Conservation (phyloP, 2,113 vertebrate species). For the Plotosus lineatus region DNA sequence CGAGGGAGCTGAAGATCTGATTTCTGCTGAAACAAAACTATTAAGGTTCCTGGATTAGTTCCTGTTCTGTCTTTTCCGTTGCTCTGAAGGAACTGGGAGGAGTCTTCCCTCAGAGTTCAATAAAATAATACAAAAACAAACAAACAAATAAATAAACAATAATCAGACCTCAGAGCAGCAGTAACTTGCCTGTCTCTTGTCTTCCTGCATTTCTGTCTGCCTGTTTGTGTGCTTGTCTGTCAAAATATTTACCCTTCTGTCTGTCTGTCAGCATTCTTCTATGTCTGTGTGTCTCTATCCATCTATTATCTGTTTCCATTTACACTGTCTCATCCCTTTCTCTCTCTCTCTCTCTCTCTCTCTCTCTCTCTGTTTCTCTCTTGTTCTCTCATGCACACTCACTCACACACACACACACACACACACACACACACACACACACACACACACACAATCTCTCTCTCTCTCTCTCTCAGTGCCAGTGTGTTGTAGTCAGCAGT, state of each 20-base stretch:
- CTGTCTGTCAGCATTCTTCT: neutral
- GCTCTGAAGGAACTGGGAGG: neutral
- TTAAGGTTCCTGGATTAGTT: neutral
- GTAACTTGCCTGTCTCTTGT: too few relatives aligned
- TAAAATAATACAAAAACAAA: neutral
- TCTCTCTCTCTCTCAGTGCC: slow-evolving; percentile 35
- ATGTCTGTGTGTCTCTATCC: neutral
- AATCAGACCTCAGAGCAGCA: neutral
- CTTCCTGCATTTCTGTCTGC: too few relatives aligned
- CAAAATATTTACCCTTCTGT: neutral
- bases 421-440: too few relatives aligned
- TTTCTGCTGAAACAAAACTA: neutral
- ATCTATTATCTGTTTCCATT: neutral
- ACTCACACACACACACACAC: too few relatives aligned
- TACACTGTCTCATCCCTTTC: neutral
- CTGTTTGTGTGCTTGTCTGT: neutral
- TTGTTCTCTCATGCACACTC: neutral
- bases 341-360: neutral
- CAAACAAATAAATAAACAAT: too few relatives aligned
- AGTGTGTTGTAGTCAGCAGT: neutral
- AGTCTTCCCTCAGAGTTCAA: neutral
- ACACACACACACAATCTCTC: too few relatives aligned
- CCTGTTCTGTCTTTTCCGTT: neutral
- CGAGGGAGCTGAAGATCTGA: neutral
- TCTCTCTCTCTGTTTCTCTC: neutral